These are phyloP conservation scores for Brachyhypopomus occidentalis DNA, from an alignment of 2,113 vertebrate genomes.

Conservation along the genomic window DNA sequence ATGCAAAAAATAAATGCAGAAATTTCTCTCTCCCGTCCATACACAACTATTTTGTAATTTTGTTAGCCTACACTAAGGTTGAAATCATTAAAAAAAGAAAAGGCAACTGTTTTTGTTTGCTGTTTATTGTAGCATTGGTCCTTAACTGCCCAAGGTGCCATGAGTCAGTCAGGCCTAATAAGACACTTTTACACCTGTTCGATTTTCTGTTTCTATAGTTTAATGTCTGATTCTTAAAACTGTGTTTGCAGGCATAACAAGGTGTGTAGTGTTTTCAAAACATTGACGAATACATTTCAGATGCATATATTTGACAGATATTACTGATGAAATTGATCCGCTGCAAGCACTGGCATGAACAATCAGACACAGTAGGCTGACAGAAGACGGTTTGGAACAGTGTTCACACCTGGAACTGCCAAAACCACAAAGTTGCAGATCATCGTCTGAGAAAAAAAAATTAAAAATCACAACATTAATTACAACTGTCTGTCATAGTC, in stretches of 20 bases:
- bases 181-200: too few species aligned
- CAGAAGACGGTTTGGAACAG: constrained; percentile 47
- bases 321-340: not conserved
- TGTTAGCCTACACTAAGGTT: too few species aligned
- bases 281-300: not conserved
- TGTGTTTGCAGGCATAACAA: not conserved
- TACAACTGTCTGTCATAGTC: too few species aligned
- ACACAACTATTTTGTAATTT: too few species aligned
- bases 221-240: not conserved
- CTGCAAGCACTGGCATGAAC: not conserved
- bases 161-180: too few species aligned
- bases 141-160: not conserved
- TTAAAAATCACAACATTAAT: too few species aligned
- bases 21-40: too few species aligned
- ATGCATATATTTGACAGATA: not conserved
- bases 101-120: not conserved
- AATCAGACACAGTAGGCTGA: constrained; percentile 43
- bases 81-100: not conserved
- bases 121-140: constrained; percentile 2
- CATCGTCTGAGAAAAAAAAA: constrained; percentile 48
- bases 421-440: constrained; percentile 54
- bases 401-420: constrained; percentile 49
- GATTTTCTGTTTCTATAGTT: not conserved
- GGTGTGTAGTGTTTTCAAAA: not conserved
- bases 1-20: too few species aligned